phyloP scores from a whole-genome alignment of 2,888 invertebrate species.

The Ceriagrion tenellum region DNA sequence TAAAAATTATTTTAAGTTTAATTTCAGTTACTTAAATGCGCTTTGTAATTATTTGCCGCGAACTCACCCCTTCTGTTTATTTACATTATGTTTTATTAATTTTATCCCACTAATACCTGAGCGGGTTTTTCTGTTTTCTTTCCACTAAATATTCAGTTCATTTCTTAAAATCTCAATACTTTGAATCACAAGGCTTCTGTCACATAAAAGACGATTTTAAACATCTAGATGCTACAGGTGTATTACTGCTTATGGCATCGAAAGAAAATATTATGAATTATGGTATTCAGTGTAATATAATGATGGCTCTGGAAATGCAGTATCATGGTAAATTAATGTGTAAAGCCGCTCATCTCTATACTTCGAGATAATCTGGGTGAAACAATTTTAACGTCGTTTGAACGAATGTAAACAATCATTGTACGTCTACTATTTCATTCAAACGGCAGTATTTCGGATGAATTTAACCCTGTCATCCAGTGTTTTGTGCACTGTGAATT shows the following conservation, averaged over 20 bases:
- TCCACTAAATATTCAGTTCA: neutral
- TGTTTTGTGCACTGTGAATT: neutral
- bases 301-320: neutral
- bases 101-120: neutral
- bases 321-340: neutral
- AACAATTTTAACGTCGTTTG: neutral
- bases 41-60: constrained; percentile 38
- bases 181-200: neutral
- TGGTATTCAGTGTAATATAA: neutral
- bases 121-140: constrained; percentile 44
- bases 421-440: neutral
- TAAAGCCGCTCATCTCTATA: neutral
- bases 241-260: constrained; percentile 16
- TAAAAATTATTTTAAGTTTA: constrained; percentile 49
- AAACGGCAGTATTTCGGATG: neutral
- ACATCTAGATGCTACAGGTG: constrained; percentile 64
- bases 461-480: neutral
- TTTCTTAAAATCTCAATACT: neutral
- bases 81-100: constrained; percentile 54
- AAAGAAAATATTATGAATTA: constrained; percentile 21
- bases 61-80: constrained; percentile 55
- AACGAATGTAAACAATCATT: neutral
- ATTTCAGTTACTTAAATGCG: constrained; percentile 34
- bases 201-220: constrained; percentile 15
- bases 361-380: neutral